A percentile compares a stretch with the other conserved stretches of the same genome.
Conservation (phyloP, 1,140 invertebrate genomes). For the Pristionchus pacificus region DNA sequence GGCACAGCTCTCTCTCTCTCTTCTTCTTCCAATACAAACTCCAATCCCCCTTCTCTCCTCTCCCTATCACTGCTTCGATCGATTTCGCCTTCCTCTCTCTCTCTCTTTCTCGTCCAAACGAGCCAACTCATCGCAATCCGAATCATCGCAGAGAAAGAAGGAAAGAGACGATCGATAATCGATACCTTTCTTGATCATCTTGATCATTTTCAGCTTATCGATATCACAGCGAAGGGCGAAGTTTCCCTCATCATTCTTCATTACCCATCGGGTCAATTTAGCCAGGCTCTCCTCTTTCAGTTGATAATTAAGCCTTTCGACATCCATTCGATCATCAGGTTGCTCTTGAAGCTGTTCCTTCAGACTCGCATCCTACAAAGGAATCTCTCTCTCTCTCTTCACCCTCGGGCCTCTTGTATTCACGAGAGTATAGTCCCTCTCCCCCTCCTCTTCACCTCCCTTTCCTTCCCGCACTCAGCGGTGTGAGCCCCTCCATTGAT, state of each 20-base stretch:
- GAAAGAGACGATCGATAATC: not conserved
- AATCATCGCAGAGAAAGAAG: not conserved
- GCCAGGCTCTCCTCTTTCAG: not conserved
- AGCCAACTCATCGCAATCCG: not conserved
- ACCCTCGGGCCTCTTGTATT: not conserved
- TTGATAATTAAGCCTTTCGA: not conserved
- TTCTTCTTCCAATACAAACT: no score
- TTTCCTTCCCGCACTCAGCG: no score
- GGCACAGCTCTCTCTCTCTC: no score
- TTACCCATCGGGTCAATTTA: not conserved
- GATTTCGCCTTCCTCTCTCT: no score
- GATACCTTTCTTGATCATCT: not conserved
- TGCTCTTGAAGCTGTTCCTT: not conserved
- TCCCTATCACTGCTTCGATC: not conserved
- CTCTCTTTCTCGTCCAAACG: no score
- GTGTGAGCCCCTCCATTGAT: no score
- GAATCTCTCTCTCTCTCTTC: not conserved
- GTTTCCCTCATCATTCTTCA: not conserved
- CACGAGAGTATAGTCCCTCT: no score
- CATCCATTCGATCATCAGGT: not conserved
- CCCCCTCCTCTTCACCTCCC: not conserved
- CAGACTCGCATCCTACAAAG: not conserved
- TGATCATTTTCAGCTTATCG: not conserved
- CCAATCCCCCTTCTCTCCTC: not conserved
- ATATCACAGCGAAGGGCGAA: not conserved